Conservation (phyloP, 2,797 vertebrate genomes). For the Oreortyx pictus region DNA sequence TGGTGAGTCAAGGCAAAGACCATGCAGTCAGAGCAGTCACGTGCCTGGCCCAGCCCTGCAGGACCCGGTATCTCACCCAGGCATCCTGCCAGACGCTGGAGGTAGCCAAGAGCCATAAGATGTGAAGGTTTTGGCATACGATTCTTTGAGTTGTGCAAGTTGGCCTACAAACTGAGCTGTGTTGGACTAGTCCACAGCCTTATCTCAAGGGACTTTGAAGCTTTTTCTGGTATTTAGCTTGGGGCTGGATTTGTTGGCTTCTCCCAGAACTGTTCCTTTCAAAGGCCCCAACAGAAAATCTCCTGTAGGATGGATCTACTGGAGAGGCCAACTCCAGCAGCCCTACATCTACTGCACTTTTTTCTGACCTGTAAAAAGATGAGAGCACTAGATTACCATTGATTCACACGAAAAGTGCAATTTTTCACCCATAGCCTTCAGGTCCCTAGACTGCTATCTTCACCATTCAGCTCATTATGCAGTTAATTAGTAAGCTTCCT, state of each 20-base stretch:
- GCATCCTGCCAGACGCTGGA: background rate
- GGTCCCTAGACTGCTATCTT: background rate
- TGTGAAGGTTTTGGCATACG: background rate
- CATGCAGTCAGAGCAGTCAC: background rate
- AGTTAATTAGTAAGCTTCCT: constrained; percentile 19
- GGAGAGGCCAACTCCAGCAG: background rate
- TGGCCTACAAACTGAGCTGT: background rate
- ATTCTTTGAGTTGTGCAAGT: background rate
- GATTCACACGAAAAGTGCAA: background rate
- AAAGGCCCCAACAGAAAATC: background rate
- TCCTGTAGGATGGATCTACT: background rate
- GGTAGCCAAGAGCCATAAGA: background rate
- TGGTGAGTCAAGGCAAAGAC: background rate
- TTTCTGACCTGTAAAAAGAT: background rate
- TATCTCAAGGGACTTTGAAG: background rate
- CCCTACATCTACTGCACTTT: background rate
- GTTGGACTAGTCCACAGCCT: background rate
- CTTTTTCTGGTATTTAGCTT: background rate
- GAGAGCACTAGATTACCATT: background rate
- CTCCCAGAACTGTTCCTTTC: background rate
- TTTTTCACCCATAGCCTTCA: background rate
- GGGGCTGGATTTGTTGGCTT: background rate
- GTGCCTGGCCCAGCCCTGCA: rapidly evolving
- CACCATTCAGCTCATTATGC: background rate
- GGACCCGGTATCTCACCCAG: background rate